Percentiles rank a stretch among this genome's conserved stretches.
Conservation (phyloP, 2,113 vertebrate genomes). For the Notothenia coriiceps region DNA sequence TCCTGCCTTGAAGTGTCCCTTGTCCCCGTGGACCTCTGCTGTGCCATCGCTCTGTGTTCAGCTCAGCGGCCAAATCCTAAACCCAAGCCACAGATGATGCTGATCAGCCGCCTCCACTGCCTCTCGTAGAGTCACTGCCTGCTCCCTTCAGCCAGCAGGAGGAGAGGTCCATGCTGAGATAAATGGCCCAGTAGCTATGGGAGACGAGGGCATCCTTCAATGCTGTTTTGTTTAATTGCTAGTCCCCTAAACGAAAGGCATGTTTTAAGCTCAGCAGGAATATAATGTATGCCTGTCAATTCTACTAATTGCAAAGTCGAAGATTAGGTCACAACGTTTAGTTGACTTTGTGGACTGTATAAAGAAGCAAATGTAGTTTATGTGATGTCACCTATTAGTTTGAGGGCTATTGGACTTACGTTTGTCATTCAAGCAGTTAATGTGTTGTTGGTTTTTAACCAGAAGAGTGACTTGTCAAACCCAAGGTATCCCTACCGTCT, state of each 20-base stretch:
- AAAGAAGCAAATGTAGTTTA: too few relatives aligned
- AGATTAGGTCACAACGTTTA: constrained; percentile 42
- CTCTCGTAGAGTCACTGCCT: constrained; percentile 26
- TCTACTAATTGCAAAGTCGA: constrained; percentile 24
- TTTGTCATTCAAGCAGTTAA: too few relatives aligned
- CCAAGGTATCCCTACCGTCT: too few relatives aligned
- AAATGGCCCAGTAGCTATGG: constrained; percentile 66
- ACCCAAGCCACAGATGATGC: constrained; percentile 22
- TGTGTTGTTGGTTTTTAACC: too few relatives aligned
- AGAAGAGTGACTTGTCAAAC: too few relatives aligned
- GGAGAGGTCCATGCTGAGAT: constrained; percentile 66
- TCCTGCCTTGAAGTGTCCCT: constrained; percentile 69
- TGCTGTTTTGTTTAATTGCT: constrained; percentile 78
- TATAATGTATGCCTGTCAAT: constrained; percentile 53
- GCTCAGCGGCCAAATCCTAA: constrained; percentile 34
- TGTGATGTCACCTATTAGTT: too few relatives aligned
- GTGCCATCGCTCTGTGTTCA: constrained; percentile 56
- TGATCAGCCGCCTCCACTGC: constrained; percentile 9
- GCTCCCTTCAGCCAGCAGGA: constrained; percentile 48
- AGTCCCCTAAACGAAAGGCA: constrained; percentile 60
- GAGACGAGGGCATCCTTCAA: constrained; percentile 54
- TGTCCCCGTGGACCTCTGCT: constrained; percentile 57
- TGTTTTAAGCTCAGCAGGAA: constrained; percentile 66
- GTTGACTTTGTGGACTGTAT: not conserved
- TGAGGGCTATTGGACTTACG: too few relatives aligned